Percentiles rank a stretch among this genome's conserved stretches.
Evolutionary conservation across 1,140 invertebrate genomes (phyloP).

Genomic region (Drosophila lacteicornis): DNA sequence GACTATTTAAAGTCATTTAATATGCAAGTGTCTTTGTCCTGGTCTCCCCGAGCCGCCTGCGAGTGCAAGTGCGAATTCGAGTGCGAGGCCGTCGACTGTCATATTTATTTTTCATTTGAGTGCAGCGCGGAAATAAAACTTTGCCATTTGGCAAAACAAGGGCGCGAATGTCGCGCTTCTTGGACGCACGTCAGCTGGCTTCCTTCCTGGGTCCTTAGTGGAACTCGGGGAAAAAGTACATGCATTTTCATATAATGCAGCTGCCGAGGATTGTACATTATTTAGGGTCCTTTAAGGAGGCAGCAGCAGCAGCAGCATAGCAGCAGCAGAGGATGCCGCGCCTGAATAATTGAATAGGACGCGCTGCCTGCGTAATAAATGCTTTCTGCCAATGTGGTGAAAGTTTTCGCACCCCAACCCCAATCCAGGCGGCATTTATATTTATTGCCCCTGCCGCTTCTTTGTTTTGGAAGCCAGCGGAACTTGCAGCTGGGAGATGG

Average conservation of each 20-base stretch:
- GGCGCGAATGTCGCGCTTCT: conserved; percentile 74
- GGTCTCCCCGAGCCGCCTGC: conserved; percentile 9
- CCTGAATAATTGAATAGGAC: conserved; percentile 82
- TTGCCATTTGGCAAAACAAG: conserved; percentile 83
- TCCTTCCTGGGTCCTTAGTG: conserved; percentile 30
- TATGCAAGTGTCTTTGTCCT: conserved; percentile 80
- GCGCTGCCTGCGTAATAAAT: conserved; percentile 82
- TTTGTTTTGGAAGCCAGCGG: not conserved
- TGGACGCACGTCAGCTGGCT: conserved; percentile 77
- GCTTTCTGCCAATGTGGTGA: conserved; percentile 75
- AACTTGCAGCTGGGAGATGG: conserved; percentile 1
- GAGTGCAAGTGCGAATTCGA: conserved; percentile 5
- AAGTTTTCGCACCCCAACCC: conserved; percentile 62
- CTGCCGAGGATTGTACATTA: conserved; percentile 74
- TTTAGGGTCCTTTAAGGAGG: conserved; percentile 70
- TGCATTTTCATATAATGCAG: conserved; percentile 79
- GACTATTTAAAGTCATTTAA: conserved; percentile 83
- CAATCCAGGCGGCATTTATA: conserved; percentile 36
- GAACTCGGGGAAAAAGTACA: conserved; percentile 58
- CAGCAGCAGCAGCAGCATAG: conserved; percentile 25
- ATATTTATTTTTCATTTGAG: conserved; percentile 84
- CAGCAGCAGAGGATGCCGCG: conserved; percentile 56
- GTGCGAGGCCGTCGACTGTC: conserved; percentile 67
- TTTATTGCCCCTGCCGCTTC: conserved; percentile 43
- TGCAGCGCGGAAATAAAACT: conserved; percentile 79